These are phyloP conservation scores for Sebastes diaconus DNA, from an alignment of 2,797 vertebrate species.

Conservation along the genomic window DNA sequence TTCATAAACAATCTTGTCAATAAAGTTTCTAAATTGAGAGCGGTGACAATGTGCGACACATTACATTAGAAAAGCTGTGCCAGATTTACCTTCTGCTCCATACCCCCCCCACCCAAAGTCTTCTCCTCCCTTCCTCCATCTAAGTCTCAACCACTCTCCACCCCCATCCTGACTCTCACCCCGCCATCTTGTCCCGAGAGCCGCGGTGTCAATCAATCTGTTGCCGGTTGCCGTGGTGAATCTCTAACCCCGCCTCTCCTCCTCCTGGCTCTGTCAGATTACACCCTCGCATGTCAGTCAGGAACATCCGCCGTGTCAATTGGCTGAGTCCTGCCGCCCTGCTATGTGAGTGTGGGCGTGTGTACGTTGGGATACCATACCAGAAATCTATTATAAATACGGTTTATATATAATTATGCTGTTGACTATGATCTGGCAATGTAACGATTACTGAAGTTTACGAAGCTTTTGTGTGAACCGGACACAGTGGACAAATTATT, in stretches of 20 bases:
- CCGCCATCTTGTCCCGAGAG: conserved; percentile 51
- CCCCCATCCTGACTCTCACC: conserved; percentile 37
- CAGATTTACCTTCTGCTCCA: conserved; percentile 1
- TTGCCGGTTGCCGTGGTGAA: conserved; percentile 63
- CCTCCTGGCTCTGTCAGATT: conserved; percentile 60
- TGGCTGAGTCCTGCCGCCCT: conserved; percentile 31
- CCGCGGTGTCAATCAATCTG: conserved; percentile 65
- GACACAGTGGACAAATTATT: too few species aligned
- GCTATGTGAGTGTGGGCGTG: not conserved
- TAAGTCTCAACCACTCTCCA: conserved; percentile 23
- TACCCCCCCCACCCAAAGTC: not conserved
- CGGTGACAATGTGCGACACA: not conserved
- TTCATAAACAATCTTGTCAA: conserved; percentile 17
- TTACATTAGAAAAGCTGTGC: not conserved
- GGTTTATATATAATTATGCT: not conserved
- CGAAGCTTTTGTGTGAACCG: too few species aligned
- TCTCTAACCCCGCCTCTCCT: conserved; percentile 56
- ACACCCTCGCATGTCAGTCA: conserved; percentile 56
- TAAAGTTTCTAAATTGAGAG: not conserved
- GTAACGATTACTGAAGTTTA: too few species aligned
- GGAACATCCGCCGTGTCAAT: conserved; percentile 33
- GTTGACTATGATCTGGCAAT: too few species aligned
- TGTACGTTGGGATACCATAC: not conserved
- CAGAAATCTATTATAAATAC: not conserved
- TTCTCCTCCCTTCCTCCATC: not conserved